Evolutionary conservation across 2,888 invertebrate genomes (phyloP).

Genomic region (Scelioninae gen. 1): DNA sequence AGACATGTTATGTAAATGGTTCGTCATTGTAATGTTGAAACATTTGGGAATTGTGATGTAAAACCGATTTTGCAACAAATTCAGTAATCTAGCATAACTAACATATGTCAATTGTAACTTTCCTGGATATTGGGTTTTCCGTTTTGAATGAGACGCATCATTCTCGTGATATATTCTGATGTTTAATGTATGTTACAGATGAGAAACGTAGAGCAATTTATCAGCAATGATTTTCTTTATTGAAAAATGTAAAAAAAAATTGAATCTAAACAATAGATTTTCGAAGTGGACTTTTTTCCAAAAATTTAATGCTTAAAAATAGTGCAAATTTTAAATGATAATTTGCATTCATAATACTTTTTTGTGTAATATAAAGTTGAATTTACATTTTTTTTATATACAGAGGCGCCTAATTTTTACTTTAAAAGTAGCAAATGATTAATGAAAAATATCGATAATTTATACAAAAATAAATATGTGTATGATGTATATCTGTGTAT

Average conservation of each 20-base stretch:
- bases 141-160: slow-evolving; percentile 13
- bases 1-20: slow-evolving; percentile 6
- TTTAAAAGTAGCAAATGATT: no score
- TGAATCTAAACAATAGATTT: no score
- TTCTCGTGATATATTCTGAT: slow-evolving; percentile 17
- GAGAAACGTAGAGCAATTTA: not conserved
- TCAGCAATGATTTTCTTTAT: not conserved
- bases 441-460: no score
- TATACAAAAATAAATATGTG: no score
- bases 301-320: no score
- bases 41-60: slow-evolving; percentile 12
- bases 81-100: not conserved
- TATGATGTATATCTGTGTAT: no score
- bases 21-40: not conserved
- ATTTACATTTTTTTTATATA: no score
- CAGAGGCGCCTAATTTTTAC: no score
- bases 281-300: no score
- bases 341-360: no score
- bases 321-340: no score
- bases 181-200: slow-evolving; percentile 3
- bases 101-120: slow-evolving; percentile 18
- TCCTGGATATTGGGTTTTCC: slow-evolving; percentile 25
- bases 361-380: no score
- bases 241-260: not conserved
- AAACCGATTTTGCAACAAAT: slow-evolving; percentile 16